Percentiles rank a stretch among this genome's conserved stretches.
These are phyloP conservation scores for Crematogaster levior DNA, from an alignment of 2,888 invertebrate genomes.

Conservation along the genomic window DNA sequence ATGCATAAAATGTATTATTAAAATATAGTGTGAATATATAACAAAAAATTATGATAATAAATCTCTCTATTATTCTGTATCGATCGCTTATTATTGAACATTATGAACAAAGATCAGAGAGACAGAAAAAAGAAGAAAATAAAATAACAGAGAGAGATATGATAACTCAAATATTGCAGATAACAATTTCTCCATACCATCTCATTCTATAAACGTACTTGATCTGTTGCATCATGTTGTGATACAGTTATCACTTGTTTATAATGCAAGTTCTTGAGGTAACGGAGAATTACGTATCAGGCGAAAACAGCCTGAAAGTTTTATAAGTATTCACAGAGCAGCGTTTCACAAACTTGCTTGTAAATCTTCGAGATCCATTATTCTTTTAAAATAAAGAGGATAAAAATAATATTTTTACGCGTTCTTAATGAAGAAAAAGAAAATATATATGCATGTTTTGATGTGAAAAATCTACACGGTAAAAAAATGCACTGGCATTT, in stretches of 20 bases:
- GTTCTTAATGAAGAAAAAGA: neutral
- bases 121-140: neutral
- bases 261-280: slow-evolving; percentile 64
- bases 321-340: slow-evolving; percentile 57
- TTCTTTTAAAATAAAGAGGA: neutral
- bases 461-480: neutral
- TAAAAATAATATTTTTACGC: neutral
- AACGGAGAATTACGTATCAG: slow-evolving; percentile 81
- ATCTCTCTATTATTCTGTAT: neutral
- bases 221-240: slow-evolving; percentile 46
- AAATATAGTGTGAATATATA: neutral
- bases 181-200: slow-evolving; percentile 22
- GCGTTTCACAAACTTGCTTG: neutral
- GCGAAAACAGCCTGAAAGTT: slow-evolving; percentile 65
- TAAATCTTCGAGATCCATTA: neutral
- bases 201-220: neutral
- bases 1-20: neutral
- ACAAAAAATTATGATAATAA: neutral
- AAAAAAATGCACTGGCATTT: neutral
- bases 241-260: slow-evolving; percentile 71
- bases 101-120: neutral
- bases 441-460: neutral
- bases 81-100: neutral
- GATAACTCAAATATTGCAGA: slow-evolving; percentile 5
- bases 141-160: neutral